Evolutionary conservation across 1,140 invertebrate species (phyloP).

Genomic region (Parapsyche elsis): DNA sequence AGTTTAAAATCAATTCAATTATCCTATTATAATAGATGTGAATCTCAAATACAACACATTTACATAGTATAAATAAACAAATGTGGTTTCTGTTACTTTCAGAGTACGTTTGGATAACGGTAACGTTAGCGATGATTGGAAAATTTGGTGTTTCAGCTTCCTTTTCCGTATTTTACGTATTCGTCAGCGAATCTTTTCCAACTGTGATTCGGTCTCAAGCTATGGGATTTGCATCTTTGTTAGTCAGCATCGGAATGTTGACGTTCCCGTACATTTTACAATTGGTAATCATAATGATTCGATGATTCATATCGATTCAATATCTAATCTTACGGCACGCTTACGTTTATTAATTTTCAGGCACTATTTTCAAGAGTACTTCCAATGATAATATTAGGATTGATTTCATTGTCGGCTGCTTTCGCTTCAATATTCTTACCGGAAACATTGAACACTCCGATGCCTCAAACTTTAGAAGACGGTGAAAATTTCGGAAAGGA

Average conservation of each 20-base stretch:
- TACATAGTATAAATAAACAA: neutral
- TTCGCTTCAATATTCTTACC: slow-evolving; percentile 80
- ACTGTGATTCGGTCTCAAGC: slow-evolving; percentile 75
- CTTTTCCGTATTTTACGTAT: slow-evolving; percentile 76
- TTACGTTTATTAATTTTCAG: slow-evolving; percentile 57
- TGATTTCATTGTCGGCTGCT: slow-evolving; percentile 77
- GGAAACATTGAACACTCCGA: slow-evolving; percentile 81
- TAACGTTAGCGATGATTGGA: slow-evolving; percentile 73
- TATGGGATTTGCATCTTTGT: slow-evolving; percentile 76
- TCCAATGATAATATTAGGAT: slow-evolving; percentile 82
- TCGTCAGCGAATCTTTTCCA: slow-evolving; percentile 74
- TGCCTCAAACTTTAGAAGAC: slow-evolving; percentile 83
- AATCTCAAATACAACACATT: slow-evolving; percentile 9
- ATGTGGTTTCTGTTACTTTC: slow-evolving; percentile 43
- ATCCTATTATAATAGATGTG: too few species aligned
- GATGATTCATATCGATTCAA: neutral
- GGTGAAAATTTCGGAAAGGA: slow-evolving; percentile 76
- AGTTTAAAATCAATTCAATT: too few species aligned
- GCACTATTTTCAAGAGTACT: slow-evolving; percentile 67
- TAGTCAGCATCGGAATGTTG: slow-evolving; percentile 73
- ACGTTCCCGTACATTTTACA: slow-evolving; percentile 77
- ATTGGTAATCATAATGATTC: slow-evolving; percentile 64
- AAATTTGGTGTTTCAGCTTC: slow-evolving; percentile 74
- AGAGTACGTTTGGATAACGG: slow-evolving; percentile 73
- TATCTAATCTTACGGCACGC: too few species aligned